These are phyloP conservation scores for Borostomias antarcticus DNA, from an alignment of 2,797 vertebrate species.

Conservation along the genomic window DNA sequence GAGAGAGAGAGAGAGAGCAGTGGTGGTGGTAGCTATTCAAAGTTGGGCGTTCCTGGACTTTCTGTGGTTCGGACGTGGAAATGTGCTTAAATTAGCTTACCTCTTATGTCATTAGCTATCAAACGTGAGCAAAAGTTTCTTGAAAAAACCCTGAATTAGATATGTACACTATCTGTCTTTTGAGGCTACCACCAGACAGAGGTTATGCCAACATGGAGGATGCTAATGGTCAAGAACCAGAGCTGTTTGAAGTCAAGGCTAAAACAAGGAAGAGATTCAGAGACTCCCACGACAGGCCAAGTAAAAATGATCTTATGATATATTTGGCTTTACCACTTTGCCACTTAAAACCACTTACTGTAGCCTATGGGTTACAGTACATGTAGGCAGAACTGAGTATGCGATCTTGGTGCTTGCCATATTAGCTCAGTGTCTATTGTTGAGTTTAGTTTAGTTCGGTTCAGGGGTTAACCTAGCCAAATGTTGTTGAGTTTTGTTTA, in stretches of 20 bases:
- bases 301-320: slow-evolving; percentile 7
- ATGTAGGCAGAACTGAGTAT: not conserved
- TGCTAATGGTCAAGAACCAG: slow-evolving; percentile 29
- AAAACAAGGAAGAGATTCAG: not conserved
- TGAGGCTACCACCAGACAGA: not conserved
- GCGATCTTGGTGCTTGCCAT: too few relatives aligned
- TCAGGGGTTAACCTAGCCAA: not conserved
- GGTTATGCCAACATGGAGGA: slow-evolving; percentile 3
- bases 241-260: slow-evolving; percentile 9
- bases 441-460: not conserved
- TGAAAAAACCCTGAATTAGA: not conserved
- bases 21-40: not conserved
- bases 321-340: too few relatives aligned
- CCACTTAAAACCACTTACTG: not conserved
- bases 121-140: slow-evolving; percentile 21
- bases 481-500: not conserved
- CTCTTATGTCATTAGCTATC: slow-evolving; percentile 31
- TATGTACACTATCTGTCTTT: not conserved
- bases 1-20: slow-evolving; percentile 4
- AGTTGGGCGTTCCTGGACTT: slow-evolving; percentile 21
- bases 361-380: not conserved
- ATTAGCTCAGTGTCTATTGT: not conserved
- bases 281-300: slow-evolving; percentile 2
- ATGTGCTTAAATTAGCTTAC: slow-evolving; percentile 9
- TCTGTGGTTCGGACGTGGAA: slow-evolving; percentile 34